Conservation (phyloP, 2,113 vertebrate species). For the Passer domesticus region DNA sequence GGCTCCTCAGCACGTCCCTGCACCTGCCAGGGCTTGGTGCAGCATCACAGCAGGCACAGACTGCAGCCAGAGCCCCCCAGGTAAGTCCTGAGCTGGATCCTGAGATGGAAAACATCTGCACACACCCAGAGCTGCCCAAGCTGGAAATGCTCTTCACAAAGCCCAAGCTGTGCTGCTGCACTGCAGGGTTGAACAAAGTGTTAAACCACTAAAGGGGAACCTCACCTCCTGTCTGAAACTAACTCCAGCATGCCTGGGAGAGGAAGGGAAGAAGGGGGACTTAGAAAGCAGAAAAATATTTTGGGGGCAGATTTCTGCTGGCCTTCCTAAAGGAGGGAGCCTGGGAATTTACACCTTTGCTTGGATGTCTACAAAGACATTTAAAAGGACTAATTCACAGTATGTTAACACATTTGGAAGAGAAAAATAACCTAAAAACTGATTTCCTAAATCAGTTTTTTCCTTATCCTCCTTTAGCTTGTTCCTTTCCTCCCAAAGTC, state of each 20-base stretch:
- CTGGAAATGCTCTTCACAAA: not conserved
- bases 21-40: not conserved
- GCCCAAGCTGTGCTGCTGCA: too few relatives aligned
- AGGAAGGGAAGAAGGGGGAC: not conserved
- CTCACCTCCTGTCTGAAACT: not conserved
- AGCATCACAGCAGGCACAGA: not conserved
- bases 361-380: not conserved
- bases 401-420: not conserved
- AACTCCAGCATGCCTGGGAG: not conserved
- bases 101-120: not conserved
- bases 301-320: not conserved
- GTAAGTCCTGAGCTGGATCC: not conserved
- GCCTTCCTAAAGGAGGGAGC: not conserved
- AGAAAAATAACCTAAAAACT: not conserved
- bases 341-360: not conserved
- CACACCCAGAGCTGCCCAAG: not conserved
- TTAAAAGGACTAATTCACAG: not conserved
- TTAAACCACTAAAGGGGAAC: not conserved
- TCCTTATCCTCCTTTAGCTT: not conserved
- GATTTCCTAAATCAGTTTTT: not conserved
- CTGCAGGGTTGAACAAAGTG: not conserved
- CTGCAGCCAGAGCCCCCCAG: not conserved
- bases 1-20: fast-evolving
- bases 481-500: not conserved
- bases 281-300: not conserved